Evolutionary conservation across 2,888 invertebrate genomes (phyloP).

Genomic region (Tupiocoris notatus): DNA sequence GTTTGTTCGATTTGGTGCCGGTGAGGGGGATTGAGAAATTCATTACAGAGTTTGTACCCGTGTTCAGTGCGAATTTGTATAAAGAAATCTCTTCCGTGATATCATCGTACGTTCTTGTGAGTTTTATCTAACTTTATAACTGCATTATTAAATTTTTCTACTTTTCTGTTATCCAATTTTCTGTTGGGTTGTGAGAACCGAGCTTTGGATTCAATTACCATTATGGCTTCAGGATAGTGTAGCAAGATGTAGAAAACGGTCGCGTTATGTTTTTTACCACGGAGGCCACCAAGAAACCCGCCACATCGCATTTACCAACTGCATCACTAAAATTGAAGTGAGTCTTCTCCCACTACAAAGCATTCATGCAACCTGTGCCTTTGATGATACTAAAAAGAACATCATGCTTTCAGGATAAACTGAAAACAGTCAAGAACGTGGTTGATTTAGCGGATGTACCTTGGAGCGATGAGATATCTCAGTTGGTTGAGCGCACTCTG

Average conservation of each 20-base stretch:
- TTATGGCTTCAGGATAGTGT: neutral
- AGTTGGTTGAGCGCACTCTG: conserved; percentile 52
- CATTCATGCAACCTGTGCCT: neutral
- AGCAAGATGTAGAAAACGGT: neutral
- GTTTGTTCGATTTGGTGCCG: conserved; percentile 9
- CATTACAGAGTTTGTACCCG: conserved; percentile 13
- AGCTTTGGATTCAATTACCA: no score
- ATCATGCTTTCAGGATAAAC: conserved; percentile 5
- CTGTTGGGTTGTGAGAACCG: no score
- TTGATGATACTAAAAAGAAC: neutral
- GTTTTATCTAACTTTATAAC: no score
- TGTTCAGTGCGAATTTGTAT: conserved; percentile 4
- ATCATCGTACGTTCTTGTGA: conserved; percentile 30
- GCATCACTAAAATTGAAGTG: conserved; percentile 52
- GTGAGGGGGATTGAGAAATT: conserved; percentile 9
- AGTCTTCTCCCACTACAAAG: conserved; percentile 13
- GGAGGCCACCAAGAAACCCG: conserved; percentile 20
- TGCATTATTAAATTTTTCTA: no score
- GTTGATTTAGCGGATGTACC: conserved; percentile 51
- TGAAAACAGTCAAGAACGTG: neutral
- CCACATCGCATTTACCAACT: conserved; percentile 39
- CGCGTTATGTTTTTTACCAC: neutral
- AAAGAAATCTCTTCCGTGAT: conserved; percentile 30
- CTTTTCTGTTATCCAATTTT: neutral
- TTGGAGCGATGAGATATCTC: conserved; percentile 53